Evolutionary conservation across 2,797 vertebrate genomes (phyloP).

Genomic region (Catamblyrhynchus diadema): DNA sequence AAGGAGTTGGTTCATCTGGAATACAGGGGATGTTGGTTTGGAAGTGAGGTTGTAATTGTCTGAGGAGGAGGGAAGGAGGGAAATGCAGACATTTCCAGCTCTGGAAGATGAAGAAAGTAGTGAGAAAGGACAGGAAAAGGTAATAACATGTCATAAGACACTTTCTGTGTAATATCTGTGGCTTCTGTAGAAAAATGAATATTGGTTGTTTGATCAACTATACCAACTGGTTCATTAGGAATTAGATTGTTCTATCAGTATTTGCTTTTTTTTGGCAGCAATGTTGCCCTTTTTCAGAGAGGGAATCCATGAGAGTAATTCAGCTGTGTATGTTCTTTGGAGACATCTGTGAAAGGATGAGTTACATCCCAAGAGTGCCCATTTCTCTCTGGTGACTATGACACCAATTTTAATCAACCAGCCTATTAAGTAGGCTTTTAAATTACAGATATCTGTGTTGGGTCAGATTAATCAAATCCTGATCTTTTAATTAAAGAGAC

Average conservation of each 20-base stretch:
- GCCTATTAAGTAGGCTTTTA: not conserved
- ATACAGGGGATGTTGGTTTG: not conserved
- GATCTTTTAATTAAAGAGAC: not conserved
- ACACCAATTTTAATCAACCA: not conserved
- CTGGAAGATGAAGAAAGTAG: not conserved
- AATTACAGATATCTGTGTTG: not conserved
- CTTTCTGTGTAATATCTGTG: not conserved
- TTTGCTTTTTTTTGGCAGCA: not conserved
- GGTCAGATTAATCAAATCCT: not conserved
- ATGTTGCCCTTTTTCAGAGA: not conserved
- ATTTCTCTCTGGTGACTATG: not conserved
- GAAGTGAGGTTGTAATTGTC: not conserved
- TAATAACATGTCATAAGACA: not conserved
- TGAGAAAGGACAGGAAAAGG: not conserved
- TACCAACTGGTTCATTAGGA: not conserved
- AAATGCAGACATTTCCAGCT: not conserved
- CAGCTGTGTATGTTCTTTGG: not conserved
- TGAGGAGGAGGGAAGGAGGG: not conserved
- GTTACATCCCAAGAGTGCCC: not conserved
- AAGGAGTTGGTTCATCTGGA: not conserved
- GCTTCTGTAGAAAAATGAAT: not conserved
- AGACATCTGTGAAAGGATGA: not conserved
- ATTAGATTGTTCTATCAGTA: not conserved
- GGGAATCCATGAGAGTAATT: not conserved
- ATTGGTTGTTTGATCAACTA: not conserved